A percentile compares a stretch with the other conserved stretches of the same genome.
These are phyloP conservation scores for Agriopis marginaria DNA, from an alignment of 2,888 invertebrate genomes.

Conservation along the genomic window DNA sequence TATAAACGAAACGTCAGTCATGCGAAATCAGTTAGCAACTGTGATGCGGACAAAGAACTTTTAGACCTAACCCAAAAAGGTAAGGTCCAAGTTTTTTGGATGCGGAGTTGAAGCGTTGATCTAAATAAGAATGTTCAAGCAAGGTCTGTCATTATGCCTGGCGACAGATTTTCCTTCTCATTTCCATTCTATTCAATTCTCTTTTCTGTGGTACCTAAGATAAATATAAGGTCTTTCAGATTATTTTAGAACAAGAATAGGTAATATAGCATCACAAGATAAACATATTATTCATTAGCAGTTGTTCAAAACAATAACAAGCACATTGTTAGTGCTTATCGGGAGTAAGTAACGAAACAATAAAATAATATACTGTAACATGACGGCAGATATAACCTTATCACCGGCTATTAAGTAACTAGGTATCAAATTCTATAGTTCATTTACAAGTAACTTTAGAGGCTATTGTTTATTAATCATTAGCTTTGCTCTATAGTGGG, in stretches of 20 bases:
- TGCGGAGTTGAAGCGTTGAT: no score
- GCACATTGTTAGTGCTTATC: constrained; percentile 6
- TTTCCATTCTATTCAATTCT: no score
- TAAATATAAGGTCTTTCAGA: not conserved
- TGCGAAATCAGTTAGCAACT: no score
- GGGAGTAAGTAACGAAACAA: not conserved
- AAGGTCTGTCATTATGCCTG: no score
- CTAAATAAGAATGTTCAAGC: no score
- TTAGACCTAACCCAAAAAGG: no score
- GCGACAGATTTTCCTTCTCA: no score
- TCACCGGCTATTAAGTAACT: constrained; percentile 6
- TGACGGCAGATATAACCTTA: constrained; percentile 5
- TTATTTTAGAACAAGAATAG: not conserved
- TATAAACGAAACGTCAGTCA: no score
- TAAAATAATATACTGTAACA: not conserved
- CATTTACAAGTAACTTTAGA: constrained; percentile 10
- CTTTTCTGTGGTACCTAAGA: no score
- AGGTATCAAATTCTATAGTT: constrained; percentile 27
- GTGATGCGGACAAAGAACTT: no score
- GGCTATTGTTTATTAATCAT: constrained; percentile 9
- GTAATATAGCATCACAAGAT: not conserved
- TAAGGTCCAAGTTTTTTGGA: no score
- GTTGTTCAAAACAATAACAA: constrained; percentile 7
- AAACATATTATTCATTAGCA: not conserved
- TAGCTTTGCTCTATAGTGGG: not conserved